Percentiles rank a stretch among this genome's conserved stretches.
Evolutionary conservation across 2,113 vertebrate species (phyloP).

Genomic region (Percina caprodes): DNA sequence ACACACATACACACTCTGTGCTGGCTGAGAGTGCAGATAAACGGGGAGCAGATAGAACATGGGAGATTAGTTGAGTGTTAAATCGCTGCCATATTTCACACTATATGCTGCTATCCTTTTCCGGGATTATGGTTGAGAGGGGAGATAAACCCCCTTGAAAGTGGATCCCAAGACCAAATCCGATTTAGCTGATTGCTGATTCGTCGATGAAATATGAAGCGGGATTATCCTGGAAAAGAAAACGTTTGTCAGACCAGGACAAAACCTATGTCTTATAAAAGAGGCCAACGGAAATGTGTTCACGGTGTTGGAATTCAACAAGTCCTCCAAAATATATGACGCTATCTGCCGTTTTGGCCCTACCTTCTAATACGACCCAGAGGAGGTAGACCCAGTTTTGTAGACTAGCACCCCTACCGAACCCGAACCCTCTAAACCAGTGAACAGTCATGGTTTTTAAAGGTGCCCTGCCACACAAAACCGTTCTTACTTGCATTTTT

Average conservation of each 20-base stretch:
- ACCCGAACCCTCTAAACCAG: no score
- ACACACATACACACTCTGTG: no score
- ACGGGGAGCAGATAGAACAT: constrained; percentile 44
- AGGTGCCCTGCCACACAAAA: no score
- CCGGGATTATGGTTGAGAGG: constrained; percentile 40
- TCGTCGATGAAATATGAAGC: constrained; percentile 43
- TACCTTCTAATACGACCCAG: no score
- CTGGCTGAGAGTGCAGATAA: constrained; percentile 44
- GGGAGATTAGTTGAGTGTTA: constrained; percentile 57
- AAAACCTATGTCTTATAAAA: neutral
- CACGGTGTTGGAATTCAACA: neutral
- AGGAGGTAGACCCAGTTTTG: no score
- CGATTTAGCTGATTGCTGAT: constrained; percentile 30
- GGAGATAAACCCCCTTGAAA: constrained; percentile 45
- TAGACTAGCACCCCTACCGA: no score
- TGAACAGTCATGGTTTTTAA: no score
- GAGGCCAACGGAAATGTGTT: neutral
- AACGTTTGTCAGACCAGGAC: neutral
- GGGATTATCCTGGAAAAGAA: constrained; percentile 17
- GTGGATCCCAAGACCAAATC: constrained; percentile 41
- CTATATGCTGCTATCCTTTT: constrained; percentile 24
- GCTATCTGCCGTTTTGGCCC: no score
- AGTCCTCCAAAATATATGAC: no score
- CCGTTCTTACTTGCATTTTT: no score
- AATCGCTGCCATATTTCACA: constrained; percentile 46